Evolutionary conservation across 2,113 vertebrate genomes (phyloP).

Genomic region (Caranx ignobilis): DNA sequence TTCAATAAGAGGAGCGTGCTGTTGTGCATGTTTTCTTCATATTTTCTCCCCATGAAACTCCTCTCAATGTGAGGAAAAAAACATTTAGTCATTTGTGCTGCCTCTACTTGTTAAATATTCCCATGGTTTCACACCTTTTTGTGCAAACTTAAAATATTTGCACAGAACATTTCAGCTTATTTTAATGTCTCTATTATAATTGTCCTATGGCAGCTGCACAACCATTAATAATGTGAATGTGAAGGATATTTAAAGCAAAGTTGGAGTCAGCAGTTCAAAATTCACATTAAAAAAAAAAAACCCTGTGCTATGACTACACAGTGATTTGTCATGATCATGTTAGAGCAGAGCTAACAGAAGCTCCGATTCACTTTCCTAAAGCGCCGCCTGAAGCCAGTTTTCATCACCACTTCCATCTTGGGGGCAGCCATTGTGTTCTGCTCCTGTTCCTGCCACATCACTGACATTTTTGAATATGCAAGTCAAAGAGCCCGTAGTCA

Average conservation of each 20-base stretch:
- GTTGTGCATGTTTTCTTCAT: conserved; percentile 4
- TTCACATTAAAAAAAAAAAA: background rate
- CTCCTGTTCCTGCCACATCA: conserved; percentile 34
- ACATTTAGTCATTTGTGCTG: conserved; percentile 14
- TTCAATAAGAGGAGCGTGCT: conserved; percentile 16
- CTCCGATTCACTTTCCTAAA: conserved; percentile 39
- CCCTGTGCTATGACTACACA: background rate
- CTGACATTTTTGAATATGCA: conserved; percentile 55
- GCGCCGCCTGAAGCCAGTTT: conserved; percentile 54
- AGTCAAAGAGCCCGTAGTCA: conserved; percentile 64
- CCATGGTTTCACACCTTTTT: conserved; percentile 32
- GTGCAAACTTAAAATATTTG: background rate
- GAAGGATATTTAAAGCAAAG: background rate
- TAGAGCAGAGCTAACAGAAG: conserved; percentile 11
- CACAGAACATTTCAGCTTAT: background rate
- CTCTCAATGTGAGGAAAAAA: conserved; percentile 21
- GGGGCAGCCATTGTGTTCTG: conserved; percentile 55
- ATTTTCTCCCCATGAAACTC: conserved; percentile 11
- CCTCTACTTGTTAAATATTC: conserved; percentile 18
- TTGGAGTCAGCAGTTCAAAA: background rate
- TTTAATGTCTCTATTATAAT: background rate
- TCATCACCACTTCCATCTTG: conserved; percentile 16
- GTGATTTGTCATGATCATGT: conserved; percentile 24
- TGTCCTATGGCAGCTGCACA: background rate
- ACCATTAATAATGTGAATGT: background rate